A percentile compares a stretch with the other conserved stretches of the same genome.
Evolutionary conservation across 2,888 invertebrate species (phyloP).

Genomic region (Latrodectus elegans): DNA sequence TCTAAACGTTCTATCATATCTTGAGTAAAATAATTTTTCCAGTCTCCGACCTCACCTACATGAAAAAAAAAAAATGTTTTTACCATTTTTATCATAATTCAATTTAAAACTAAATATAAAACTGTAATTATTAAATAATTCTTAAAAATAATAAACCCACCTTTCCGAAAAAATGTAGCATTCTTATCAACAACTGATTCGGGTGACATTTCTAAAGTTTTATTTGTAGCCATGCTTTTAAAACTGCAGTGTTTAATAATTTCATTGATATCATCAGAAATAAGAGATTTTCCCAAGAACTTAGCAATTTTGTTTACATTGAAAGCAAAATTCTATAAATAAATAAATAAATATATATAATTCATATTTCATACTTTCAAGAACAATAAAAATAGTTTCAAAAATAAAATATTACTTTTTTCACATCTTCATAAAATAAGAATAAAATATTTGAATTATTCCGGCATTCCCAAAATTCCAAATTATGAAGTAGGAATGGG

Average conservation of each 20-base stretch:
- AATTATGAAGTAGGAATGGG: constrained; percentile 73
- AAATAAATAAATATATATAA: constrained; percentile 3
- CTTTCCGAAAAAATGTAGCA: constrained; percentile 46
- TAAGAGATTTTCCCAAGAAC: constrained; percentile 81
- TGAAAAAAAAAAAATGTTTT: neutral
- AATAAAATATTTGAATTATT: constrained; percentile 83
- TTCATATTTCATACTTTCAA: neutral
- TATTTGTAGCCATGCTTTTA: constrained; percentile 75
- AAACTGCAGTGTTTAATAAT: constrained; percentile 75
- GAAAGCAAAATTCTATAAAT: constrained; percentile 80
- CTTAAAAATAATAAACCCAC: constrained; percentile 11
- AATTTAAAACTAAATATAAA: neutral
- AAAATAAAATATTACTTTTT: constrained; percentile 77
- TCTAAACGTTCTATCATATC: constrained; percentile 42
- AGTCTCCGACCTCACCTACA: constrained; percentile 55
- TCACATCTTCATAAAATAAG: constrained; percentile 87
- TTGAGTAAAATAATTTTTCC: constrained; percentile 51
- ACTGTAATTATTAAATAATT: neutral
- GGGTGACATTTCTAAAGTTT: constrained; percentile 71
- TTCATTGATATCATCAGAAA: constrained; percentile 73
- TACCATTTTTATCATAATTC: neutral
- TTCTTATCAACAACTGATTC: constrained; percentile 19
- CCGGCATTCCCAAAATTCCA: constrained; percentile 76
- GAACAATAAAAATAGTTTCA: neutral
- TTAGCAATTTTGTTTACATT: constrained; percentile 82